Conservation (phyloP, 1,140 invertebrate species). For the Ooceraea biroi region DNA sequence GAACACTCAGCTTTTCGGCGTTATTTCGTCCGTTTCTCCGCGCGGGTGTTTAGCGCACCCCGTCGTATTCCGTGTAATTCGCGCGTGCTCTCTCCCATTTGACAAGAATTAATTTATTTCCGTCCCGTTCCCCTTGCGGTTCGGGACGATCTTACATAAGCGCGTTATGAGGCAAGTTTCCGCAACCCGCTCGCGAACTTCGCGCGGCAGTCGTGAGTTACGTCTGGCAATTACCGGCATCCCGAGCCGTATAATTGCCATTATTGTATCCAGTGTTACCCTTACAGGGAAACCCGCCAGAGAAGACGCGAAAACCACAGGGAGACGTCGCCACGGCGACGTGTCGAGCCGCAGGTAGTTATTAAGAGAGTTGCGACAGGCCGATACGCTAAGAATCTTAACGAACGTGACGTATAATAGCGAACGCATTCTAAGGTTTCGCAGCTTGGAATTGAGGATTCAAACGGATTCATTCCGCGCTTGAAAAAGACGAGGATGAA, state of each 20-base stretch:
- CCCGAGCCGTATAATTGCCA: slow-evolving; percentile 70
- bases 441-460: background rate
- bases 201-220: slow-evolving; percentile 67
- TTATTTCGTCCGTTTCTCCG: slow-evolving; percentile 2
- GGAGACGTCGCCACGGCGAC: slow-evolving; percentile 6
- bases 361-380: slow-evolving; percentile 28
- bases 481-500: background rate
- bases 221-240: slow-evolving; percentile 69
- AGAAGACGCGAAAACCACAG: slow-evolving; percentile 44
- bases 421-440: background rate
- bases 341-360: slow-evolving; percentile 1
- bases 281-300: slow-evolving; percentile 26
- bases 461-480: background rate
- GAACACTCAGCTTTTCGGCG: background rate
- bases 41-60: slow-evolving; percentile 1
- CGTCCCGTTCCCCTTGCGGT: background rate
- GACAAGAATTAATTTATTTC: slow-evolving; percentile 58
- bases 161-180: slow-evolving; percentile 68
- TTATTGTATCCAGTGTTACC: slow-evolving; percentile 72
- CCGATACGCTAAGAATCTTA: slow-evolving; percentile 25
- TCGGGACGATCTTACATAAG: slow-evolving; percentile 50
- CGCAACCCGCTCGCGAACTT: slow-evolving; percentile 60
- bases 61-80: slow-evolving; percentile 16
- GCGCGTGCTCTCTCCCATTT: slow-evolving; percentile 4
- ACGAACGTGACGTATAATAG: slow-evolving; percentile 19